Base-by-base conservation (phyloP, 2,888 invertebrate species). In the Odontocolon sp. region DNA sequence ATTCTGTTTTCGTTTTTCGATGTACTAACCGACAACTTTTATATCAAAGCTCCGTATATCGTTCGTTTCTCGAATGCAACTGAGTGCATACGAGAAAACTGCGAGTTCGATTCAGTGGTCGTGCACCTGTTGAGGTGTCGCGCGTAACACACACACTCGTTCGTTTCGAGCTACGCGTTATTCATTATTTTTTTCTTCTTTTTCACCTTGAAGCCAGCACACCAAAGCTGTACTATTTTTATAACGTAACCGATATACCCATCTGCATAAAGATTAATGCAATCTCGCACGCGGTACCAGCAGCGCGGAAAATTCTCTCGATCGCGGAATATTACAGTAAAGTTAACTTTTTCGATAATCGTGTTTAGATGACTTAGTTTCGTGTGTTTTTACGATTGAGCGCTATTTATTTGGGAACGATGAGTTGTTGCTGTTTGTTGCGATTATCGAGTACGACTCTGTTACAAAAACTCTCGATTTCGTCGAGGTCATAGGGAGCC, bases 41-140 rank as follows among this genome's bases (percentile, higher is more conserved):
- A 26, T 0, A 2, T 1, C 5, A 23, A 4, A 8, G 21, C 21
- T 18, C 2, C 45, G 14, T 36, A 56, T 38, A 36, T 56, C 57
- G 40, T 28, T 31, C 6, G n/a, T 3, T 3, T 18, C 31, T 2
- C 45, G 26, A 45, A 31, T 61, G 31, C 28, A 45, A 45, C 23
- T 38, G 3, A 6, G 52, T 21, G 18, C 31, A 21, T 23, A 23
- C 11, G 47, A 21, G 61, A 8, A 50, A 50, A 50, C 63, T n/a
- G 4, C 21, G 14, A 11, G 28, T 67, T 47, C 68, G 42, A 59
- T 45, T 63, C 57, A 26, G n/a, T n/a, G n/a, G 50, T 52, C 16
- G 23, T 69, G 71, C 77, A 80, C 79, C 80, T 79, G 79, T 79
- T 79, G 80, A 76, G 59, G 72, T 77, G 68, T 68, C 52, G 74